These are phyloP conservation scores for Gorsachius magnificus DNA, from an alignment of 2,797 vertebrate species.

Conservation along the genomic window DNA sequence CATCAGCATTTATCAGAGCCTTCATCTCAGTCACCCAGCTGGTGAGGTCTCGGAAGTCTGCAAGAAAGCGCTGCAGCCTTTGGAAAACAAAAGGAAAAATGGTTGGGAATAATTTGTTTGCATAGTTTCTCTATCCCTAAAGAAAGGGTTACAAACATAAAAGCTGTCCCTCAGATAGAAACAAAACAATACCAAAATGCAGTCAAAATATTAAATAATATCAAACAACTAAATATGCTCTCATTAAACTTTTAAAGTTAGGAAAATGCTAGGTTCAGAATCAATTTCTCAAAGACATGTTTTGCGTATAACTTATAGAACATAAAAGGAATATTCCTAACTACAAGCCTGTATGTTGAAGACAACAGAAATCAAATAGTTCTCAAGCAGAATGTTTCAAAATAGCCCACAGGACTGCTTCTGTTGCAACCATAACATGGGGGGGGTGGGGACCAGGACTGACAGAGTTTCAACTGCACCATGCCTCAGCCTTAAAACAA, in stretches of 20 bases:
- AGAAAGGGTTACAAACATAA: not conserved
- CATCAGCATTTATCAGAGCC: conserved; percentile 96
- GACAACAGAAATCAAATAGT: not conserved
- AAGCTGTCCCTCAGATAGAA: not conserved
- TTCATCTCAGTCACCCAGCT: conserved; percentile 99
- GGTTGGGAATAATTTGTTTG: not conserved
- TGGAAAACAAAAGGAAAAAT: not conserved
- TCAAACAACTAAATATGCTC: not conserved
- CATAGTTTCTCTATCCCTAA: not conserved
- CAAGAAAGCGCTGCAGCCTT: conserved; percentile 96
- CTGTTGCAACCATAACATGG: not conserved
- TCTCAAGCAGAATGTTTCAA: not conserved
- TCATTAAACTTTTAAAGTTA: not conserved
- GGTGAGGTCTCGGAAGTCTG: conserved; percentile 96
- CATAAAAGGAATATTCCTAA: not conserved
- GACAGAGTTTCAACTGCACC: not conserved
- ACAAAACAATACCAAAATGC: not conserved
- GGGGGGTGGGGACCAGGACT: not conserved
- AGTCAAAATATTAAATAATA: not conserved
- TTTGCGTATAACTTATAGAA: not conserved
- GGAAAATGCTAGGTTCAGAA: not conserved
- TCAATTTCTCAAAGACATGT: not conserved
- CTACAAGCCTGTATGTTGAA: not conserved
- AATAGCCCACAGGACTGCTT: not conserved
- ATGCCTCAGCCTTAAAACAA: not conserved